Base-by-base conservation (phyloP, 2,888 invertebrate species). In the Phania funesta region DNA sequence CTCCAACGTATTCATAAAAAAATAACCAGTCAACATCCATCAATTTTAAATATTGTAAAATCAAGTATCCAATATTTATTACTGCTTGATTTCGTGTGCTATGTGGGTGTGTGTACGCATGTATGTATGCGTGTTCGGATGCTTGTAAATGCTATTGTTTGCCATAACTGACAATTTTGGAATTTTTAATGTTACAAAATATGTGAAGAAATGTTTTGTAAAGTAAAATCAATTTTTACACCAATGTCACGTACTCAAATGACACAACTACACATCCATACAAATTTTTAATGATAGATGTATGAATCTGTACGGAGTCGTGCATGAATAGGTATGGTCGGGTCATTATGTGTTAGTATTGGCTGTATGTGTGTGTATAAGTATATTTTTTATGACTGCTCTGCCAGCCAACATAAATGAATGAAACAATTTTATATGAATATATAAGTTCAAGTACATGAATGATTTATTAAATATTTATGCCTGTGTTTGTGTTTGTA, bases 191-290 rank as follows among this genome's bases (percentile, higher is more conserved):
- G 41, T 20, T 41, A 35, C 24, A 48, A 75, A 58, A 58, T 32
- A 20, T 29, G 16, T 11, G 24, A 41, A 73, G 50, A 62, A 70
- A 62, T 70, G 13, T 68, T 20, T 76, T 76, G 76, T 71, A 46
- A 54, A 68, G 71, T 32, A 24, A 68, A 77, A 74, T 81, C 54
- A 74, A 73, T 76, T 80, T 76, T 58, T 65, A 65, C 70, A 52
- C 58, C 70, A 75, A 70, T 71, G 70, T 75, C 80, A 75, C 80
- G 75, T 80, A 58, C 26, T 58, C 56, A 71, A 13, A 52, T 73
- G 50, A 52, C 52, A 41, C 38, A 44, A 29, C 38, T 41, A 32
- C 52, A 35, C 54, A 48, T 65, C 46, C 41, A 41, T 50, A 22
- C 24, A 22, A 41, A 16, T 16, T 24, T 4, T 13, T n/a, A 32